Conservation (phyloP, 2,888 invertebrate genomes). For the Nomada flava region DNA sequence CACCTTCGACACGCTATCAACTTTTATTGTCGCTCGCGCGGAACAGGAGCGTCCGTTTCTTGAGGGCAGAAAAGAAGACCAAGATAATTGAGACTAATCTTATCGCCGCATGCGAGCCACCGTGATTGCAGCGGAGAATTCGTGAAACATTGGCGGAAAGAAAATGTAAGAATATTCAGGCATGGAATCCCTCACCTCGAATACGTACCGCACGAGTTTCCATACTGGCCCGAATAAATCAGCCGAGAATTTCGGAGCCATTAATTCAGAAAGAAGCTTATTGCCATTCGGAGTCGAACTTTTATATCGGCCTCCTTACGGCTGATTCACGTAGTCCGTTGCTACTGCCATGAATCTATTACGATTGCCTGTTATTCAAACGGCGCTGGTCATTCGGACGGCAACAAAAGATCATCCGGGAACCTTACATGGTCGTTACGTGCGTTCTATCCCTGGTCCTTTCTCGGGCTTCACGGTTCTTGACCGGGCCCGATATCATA, state of each 20-base stretch:
- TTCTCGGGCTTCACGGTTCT: constrained; percentile 14
- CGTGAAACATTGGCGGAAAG: neutral
- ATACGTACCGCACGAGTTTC: neutral
- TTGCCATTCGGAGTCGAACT: constrained; percentile 30
- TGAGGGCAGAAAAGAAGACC: neutral
- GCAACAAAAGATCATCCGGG: constrained; percentile 36
- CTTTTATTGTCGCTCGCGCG: neutral
- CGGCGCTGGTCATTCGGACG: constrained; percentile 25
- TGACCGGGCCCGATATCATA: constrained; percentile 20
- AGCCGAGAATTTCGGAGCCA: constrained; percentile 35
- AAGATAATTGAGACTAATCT: neutral
- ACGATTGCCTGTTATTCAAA: constrained; percentile 34
- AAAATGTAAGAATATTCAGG: neutral
- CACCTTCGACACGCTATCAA: constrained; percentile 3
- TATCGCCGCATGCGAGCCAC: neutral
- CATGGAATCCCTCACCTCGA: neutral
- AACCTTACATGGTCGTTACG: constrained; percentile 42
- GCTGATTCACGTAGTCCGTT: constrained; percentile 53
- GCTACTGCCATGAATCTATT: constrained; percentile 46
- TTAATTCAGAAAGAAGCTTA: constrained; percentile 37
- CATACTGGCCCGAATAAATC: constrained; percentile 23
- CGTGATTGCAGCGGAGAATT: neutral
- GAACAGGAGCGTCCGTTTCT: neutral
- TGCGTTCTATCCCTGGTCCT: constrained; percentile 6
- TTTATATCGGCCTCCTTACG: constrained; percentile 40